A percentile compares a stretch with the other conserved stretches of the same genome.
Conservation (phyloP, 1,140 invertebrate genomes). For the Pseudomyrmex sp. region DNA sequence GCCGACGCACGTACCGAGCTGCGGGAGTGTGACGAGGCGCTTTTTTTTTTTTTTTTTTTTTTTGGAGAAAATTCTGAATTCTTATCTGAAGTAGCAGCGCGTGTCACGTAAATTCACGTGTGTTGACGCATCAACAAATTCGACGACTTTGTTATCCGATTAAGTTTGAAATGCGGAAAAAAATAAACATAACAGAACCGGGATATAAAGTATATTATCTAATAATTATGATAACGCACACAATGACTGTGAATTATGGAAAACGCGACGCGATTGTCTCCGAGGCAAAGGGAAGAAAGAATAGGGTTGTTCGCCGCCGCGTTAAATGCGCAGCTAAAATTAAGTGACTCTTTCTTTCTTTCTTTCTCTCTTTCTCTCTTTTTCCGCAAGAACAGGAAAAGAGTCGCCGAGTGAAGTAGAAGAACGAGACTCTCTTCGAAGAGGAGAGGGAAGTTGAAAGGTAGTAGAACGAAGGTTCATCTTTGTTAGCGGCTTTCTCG, state of each 20-base stretch:
- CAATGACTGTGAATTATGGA: conserved; percentile 6
- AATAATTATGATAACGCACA: not conserved
- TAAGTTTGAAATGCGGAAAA: not conserved
- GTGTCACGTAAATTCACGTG: too few relatives aligned
- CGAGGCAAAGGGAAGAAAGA: conserved; percentile 22
- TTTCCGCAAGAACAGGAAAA: not conserved
- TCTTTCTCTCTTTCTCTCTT: too few relatives aligned
- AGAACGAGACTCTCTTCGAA: not conserved
- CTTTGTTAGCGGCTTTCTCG: conserved; percentile 67
- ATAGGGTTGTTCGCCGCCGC: conserved; percentile 46
- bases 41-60: too few relatives aligned
- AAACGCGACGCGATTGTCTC: not conserved
- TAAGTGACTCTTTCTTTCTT: conserved; percentile 49
- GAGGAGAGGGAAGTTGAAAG: conserved; percentile 13
- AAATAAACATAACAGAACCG: conserved; percentile 9
- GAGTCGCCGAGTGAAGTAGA: conserved; percentile 4
- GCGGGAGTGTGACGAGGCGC: too few relatives aligned
- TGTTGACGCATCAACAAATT: too few relatives aligned
- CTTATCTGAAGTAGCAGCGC: too few relatives aligned
- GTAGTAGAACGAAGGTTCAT: conserved; percentile 70
- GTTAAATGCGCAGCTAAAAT: conserved; percentile 69
- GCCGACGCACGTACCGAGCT: not conserved
- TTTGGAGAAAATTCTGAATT: too few relatives aligned
- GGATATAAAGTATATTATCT: not conserved
- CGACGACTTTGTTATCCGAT: too few relatives aligned